Evolutionary conservation across 2,797 vertebrate species (phyloP), one percentile per base, ranked within the genome.

Genomic region (Huso huso): DNA sequence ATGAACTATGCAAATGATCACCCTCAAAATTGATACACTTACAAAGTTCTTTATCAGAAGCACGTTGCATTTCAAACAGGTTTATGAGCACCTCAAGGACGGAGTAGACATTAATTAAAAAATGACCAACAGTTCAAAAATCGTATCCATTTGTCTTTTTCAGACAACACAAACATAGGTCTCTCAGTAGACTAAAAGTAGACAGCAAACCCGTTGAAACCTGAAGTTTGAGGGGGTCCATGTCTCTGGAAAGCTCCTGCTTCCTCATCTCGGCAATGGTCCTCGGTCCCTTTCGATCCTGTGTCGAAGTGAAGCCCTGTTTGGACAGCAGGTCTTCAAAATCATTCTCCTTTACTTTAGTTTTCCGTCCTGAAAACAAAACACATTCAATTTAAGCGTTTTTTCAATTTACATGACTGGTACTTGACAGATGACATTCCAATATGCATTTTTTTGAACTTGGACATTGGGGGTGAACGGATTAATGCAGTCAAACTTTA

Each of bases 191-290:
- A 12, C 15, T 49, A 23, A 6, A 7, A 23, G 13, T 50, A 49
- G 18, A 58, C 37, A 15, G 59, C 10, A 10, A 23, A 18, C 6
- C 12, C 48, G 6, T 8, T 1, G 15, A 1, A 48, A 96, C 96
- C 92, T 98, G 95, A 68, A 99, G 76, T 82, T 95, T 97, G 1
- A 96, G 86, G 0, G 96, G 96, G 78, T 99, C 96, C 55, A 92
- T 91, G 72, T 93, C 95, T 79, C 86, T 91, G 12, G 91, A 88
- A 72, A 96, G 83, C 74, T 95, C 96, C 81, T 96, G 91, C 73
- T 92, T 91, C 73, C 96, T 88, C 95, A 99, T 97, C 80, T 97
- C 95, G 6, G 95, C 94, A 6, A 99, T 98, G 63, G 96, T 97
- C 74, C 89, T 90, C 2, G 94, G 92, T 67, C 89, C 94, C 78